phyloP scores from a whole-genome alignment of 2,888 invertebrate species.

The Monochamus alternatus region DNA sequence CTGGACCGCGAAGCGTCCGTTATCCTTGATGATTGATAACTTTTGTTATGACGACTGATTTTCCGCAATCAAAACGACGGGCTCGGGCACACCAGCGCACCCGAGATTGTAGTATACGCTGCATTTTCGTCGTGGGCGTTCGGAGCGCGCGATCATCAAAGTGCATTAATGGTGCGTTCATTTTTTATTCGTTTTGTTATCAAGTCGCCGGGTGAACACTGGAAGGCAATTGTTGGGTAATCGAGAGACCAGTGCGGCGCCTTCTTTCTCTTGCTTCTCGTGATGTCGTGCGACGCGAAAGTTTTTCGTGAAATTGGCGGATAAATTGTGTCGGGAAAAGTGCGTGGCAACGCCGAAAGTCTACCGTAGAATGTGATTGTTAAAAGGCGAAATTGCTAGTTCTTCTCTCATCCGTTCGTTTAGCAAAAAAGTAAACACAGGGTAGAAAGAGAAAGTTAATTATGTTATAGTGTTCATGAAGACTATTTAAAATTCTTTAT shows the following conservation, averaged over 20 bases:
- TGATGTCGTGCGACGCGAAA: background rate
- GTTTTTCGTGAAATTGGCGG: background rate
- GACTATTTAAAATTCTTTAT: no score
- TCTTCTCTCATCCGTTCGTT: no score
- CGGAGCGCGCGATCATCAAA: background rate
- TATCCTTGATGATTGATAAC: background rate
- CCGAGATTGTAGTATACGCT: background rate
- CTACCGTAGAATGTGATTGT: no score
- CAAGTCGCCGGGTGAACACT: background rate
- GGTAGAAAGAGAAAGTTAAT: no score
- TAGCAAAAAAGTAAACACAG: no score
- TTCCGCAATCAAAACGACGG: background rate
- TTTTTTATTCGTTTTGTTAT: slow-evolving; percentile 1
- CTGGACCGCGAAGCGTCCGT: background rate
- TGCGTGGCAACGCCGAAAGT: background rate
- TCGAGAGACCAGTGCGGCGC: background rate
- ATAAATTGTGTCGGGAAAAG: background rate
- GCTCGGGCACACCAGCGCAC: no score
- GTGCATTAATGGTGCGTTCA: background rate
- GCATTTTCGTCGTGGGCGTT: slow-evolving; percentile 5
- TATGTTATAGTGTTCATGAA: no score
- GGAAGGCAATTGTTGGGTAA: background rate
- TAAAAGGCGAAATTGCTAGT: no score
- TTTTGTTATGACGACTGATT: background rate
- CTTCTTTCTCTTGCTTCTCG: background rate